phyloP scores from a whole-genome alignment of 2,888 invertebrate genomes.

The Amphipyra berbera region DNA sequence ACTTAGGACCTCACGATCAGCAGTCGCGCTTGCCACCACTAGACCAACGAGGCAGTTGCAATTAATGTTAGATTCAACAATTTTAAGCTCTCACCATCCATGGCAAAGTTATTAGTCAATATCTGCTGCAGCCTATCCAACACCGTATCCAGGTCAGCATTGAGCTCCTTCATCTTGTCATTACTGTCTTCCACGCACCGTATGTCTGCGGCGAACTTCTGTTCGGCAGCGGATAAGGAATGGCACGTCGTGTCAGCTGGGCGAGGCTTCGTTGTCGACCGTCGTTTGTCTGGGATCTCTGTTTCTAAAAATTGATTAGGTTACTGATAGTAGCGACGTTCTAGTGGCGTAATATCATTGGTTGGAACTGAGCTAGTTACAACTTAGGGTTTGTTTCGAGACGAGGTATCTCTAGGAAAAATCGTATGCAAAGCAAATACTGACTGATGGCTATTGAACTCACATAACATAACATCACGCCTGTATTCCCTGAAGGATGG shows the following conservation, averaged over 20 bases:
- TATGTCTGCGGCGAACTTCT: slow-evolving; percentile 81
- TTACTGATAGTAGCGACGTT: background rate
- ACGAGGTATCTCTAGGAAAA: no score
- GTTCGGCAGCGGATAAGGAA: slow-evolving; percentile 69
- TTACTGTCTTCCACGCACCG: slow-evolving; percentile 78
- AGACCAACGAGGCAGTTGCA: no score
- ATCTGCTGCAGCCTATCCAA: slow-evolving; percentile 92
- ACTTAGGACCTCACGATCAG: no score
- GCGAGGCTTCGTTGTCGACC: slow-evolving; percentile 3
- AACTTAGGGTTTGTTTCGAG: no score
- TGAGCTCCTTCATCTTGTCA: slow-evolving; percentile 87
- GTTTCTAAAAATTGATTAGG: slow-evolving; percentile 60
- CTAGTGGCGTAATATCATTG: no score
- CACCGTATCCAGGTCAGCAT: slow-evolving; percentile 92
- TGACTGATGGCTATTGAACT: no score
- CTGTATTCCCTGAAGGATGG: no score
- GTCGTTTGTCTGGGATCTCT: slow-evolving; percentile 60
- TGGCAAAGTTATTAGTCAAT: slow-evolving; percentile 91
- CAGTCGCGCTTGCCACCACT: no score
- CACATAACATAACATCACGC: no score
- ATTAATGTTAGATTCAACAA: no score
- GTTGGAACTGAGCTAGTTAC: no score
- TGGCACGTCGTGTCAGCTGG: slow-evolving; percentile 53
- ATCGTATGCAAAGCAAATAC: no score
- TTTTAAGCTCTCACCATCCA: slow-evolving; percentile 78